phyloP scores from a whole-genome alignment of 2,888 invertebrate species.

The Amphimallon solstitiale region DNA sequence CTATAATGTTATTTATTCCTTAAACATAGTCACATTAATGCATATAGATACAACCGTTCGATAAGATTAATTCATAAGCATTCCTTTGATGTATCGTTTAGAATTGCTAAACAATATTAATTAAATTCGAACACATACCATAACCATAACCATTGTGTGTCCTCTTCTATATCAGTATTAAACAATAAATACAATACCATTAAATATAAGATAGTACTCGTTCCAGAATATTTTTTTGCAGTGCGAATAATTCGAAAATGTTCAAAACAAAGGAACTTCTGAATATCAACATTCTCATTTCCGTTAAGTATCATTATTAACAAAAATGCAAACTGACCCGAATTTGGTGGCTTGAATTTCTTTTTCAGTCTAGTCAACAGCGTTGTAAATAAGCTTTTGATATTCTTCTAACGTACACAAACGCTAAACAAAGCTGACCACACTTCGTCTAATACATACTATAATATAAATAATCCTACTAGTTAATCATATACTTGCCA shows the following conservation, averaged over 20 bases:
- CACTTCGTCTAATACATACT: slow-evolving; percentile 4
- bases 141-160: slow-evolving; percentile 9
- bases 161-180: slow-evolving; percentile 22
- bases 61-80: slow-evolving; percentile 21
- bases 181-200: background rate
- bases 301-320: slow-evolving; percentile 6
- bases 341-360: slow-evolving; percentile 15
- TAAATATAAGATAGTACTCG: background rate
- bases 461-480: slow-evolving; percentile 9
- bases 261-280: slow-evolving; percentile 3
- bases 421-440: background rate
- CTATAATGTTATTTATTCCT: no score
- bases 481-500: slow-evolving; percentile 11
- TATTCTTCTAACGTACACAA: background rate
- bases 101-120: slow-evolving; percentile 25
- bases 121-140: slow-evolving; percentile 26
- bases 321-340: slow-evolving; percentile 7
- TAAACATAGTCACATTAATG: slow-evolving; percentile 3
- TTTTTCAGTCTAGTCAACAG: background rate
- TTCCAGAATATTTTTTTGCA: background rate
- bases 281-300: background rate
- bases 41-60: slow-evolving; percentile 6
- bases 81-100: slow-evolving; percentile 9
- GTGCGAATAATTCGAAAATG: background rate
- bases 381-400: slow-evolving; percentile 26